Evolutionary conservation across 1,140 invertebrate genomes (phyloP).

Genomic region (Drosophila simulans): DNA sequence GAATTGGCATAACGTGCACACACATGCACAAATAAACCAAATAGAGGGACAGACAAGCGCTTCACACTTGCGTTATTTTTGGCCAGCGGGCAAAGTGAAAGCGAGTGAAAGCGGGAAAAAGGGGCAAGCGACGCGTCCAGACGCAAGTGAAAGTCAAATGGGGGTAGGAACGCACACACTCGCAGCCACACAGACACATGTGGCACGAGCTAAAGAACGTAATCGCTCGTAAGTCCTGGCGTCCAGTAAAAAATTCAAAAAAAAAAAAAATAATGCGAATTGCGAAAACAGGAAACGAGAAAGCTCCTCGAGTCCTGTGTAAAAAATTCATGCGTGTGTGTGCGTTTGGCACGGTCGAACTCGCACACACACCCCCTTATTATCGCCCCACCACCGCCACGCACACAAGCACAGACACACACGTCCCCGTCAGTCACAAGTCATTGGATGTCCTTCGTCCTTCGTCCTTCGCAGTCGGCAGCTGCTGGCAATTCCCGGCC

Average conservation of each 20-base stretch:
- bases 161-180: conserved; percentile 59
- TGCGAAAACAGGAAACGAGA: conserved; percentile 61
- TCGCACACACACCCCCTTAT: conserved; percentile 14
- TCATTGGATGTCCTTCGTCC: conserved; percentile 59
- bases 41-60: conserved; percentile 58
- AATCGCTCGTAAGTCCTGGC: conserved; percentile 78
- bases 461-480: conserved; percentile 53
- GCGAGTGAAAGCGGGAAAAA: conserved; percentile 12
- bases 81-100: conserved; percentile 54
- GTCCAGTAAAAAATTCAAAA: conserved; percentile 80
- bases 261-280: conserved; percentile 18
- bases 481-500: conserved; percentile 68
- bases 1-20: conserved; percentile 21
- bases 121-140: conserved; percentile 57
- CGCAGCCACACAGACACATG: conserved; percentile 35
- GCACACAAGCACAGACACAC: background rate
- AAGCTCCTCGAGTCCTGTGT: conserved; percentile 55
- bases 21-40: conserved; percentile 67
- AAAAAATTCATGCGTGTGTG: conserved; percentile 71
- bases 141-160: conserved; percentile 74
- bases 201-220: conserved; percentile 69
- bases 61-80: conserved; percentile 59
- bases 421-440: conserved; percentile 53
- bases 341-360: conserved; percentile 54
- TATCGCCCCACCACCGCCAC: background rate